Conservation (phyloP, 2,888 invertebrate species). For the Dastarcus helophoroides region DNA sequence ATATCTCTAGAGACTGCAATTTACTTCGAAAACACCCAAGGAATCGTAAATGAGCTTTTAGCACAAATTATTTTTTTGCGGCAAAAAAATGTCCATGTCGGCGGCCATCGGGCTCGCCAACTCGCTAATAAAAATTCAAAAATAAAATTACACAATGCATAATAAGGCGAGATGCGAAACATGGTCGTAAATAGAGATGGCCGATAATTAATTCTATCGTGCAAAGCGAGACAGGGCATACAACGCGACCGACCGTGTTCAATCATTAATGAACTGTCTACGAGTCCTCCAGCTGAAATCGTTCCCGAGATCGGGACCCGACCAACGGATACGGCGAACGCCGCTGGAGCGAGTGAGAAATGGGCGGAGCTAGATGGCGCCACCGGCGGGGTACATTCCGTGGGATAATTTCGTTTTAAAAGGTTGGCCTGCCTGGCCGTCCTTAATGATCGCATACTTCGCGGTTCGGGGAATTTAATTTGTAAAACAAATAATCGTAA, state of each 20-base stretch:
- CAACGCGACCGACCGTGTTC: not conserved
- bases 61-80: too few relatives aligned
- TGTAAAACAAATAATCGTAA: too few relatives aligned
- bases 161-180: conserved; percentile 18
- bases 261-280: conserved; percentile 3
- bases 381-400: conserved; percentile 21
- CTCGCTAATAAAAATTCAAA: too few relatives aligned
- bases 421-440: conserved; percentile 17
- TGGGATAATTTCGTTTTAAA: conserved; percentile 22
- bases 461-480: conserved; percentile 21
- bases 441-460: conserved; percentile 18
- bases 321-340: conserved; percentile 13
- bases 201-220: conserved; percentile 25
- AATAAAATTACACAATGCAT: too few relatives aligned
- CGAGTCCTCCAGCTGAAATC: not conserved
- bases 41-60: too few relatives aligned
- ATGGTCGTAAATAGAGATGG: conserved; percentile 24
- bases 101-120: too few relatives aligned
- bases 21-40: too few relatives aligned
- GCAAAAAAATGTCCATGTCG: too few relatives aligned
- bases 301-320: conserved; percentile 11
- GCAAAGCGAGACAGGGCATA: conserved; percentile 11
- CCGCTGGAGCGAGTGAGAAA: conserved; percentile 18
- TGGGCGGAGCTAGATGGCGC: conserved; percentile 31
- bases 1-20: too few relatives aligned